phyloP scores from a whole-genome alignment of 1,140 invertebrate genomes.

The Paramacrobiotus metropolitanus region DNA sequence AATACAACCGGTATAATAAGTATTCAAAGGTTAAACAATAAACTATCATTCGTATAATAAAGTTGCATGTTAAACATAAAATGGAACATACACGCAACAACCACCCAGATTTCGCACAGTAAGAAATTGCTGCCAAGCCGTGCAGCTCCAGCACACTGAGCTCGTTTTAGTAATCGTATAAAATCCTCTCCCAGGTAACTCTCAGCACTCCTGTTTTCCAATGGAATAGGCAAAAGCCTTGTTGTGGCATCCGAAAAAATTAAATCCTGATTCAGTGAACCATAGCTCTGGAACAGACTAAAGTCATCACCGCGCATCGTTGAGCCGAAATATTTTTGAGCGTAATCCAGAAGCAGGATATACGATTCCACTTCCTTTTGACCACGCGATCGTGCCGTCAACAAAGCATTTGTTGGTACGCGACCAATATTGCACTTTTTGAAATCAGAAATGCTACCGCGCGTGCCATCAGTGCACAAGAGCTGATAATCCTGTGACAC shows the following conservation, averaged over 20 bases:
- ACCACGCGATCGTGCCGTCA: constrained; percentile 53
- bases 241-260: background rate
- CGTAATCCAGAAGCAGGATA: constrained; percentile 64
- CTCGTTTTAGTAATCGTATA: background rate
- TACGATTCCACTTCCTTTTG: constrained; percentile 53
- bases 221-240: background rate
- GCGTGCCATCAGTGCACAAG: constrained; percentile 67
- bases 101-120: background rate
- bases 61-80: too few species aligned
- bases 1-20: too few species aligned
- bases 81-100: background rate
- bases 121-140: background rate
- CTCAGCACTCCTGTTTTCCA: constrained; percentile 1
- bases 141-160: background rate
- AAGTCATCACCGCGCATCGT: background rate
- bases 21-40: too few species aligned
- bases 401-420: constrained; percentile 69
- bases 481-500: constrained; percentile 75
- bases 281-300: background rate
- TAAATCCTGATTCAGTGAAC: background rate
- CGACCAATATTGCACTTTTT: constrained; percentile 62
- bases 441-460: constrained; percentile 45
- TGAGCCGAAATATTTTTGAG: constrained; percentile 65
- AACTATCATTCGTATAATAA: too few species aligned
- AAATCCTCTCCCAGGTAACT: constrained; percentile 8